A percentile compares a stretch with the other conserved stretches of the same genome.
These are phyloP conservation scores for Tetrapedia diversipes DNA, from an alignment of 2,888 invertebrate genomes.

Conservation along the genomic window DNA sequence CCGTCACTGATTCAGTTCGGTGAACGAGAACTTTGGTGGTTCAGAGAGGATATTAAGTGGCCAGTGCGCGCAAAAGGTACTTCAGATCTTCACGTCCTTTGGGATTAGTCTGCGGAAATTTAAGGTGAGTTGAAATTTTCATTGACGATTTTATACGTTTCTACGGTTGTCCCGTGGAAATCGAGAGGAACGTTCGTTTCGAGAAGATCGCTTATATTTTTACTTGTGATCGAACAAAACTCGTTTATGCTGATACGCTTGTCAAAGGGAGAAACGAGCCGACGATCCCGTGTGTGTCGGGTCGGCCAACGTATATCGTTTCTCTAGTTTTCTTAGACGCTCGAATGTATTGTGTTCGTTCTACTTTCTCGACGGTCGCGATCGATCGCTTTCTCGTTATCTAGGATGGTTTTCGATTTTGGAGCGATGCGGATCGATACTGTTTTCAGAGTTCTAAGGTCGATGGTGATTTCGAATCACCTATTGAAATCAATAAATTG, in stretches of 20 bases:
- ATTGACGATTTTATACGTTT: background rate
- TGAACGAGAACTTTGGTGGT: background rate
- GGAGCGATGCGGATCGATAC: too few relatives aligned
- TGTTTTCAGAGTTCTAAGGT: too few relatives aligned
- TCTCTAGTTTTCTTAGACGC: constrained; percentile 2
- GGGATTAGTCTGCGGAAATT: constrained; percentile 22
- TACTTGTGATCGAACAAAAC: constrained; percentile 6
- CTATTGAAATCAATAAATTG: too few relatives aligned
- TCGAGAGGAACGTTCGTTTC: too few relatives aligned
- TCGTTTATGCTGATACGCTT: background rate
- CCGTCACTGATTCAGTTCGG: background rate
- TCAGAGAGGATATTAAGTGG: constrained; percentile 18
- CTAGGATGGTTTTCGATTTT: background rate
- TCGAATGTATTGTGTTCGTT: constrained; percentile 15
- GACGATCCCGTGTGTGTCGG: background rate
- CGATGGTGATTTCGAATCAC: too few relatives aligned
- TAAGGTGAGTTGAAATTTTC: constrained; percentile 24
- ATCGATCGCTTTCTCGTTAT: background rate
- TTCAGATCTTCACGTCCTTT: background rate
- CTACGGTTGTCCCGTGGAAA: background rate
- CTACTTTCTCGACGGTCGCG: constrained; percentile 13
- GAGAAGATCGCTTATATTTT: too few relatives aligned
- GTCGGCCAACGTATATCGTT: constrained; percentile 8
- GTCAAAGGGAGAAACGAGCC: background rate
- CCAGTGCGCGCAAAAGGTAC: constrained; percentile 28